phyloP scores from a whole-genome alignment of 2,797 vertebrate genomes.

The Salmo trutta region DNA sequence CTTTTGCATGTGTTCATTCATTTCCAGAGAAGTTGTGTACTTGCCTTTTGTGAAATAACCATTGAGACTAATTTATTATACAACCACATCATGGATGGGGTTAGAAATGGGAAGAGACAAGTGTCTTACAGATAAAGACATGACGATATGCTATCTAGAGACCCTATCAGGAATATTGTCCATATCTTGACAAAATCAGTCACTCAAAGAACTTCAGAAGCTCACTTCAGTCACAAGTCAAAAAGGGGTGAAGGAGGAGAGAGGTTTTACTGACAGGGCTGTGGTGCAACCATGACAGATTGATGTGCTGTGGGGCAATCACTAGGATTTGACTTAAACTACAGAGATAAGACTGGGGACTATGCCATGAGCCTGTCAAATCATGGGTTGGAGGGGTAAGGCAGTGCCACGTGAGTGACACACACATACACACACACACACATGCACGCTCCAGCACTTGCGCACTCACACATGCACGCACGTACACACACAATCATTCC shows the following conservation, averaged over 20 bases:
- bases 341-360: neutral
- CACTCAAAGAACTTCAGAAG: neutral
- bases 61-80: neutral
- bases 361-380: conserved; percentile 45
- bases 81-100: no score
- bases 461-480: neutral
- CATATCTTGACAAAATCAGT: neutral
- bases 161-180: neutral
- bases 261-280: neutral
- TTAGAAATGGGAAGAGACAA: no score
- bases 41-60: neutral
- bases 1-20: no score
- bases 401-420: conserved; percentile 45
- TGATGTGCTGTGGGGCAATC: neutral
- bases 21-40: neutral
- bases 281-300: conserved; percentile 20
- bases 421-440: conserved; percentile 4
- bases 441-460: neutral
- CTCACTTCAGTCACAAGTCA: neutral
- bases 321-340: conserved; percentile 31
- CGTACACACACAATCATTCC: neutral
- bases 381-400: conserved; percentile 35
- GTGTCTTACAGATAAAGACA: no score
- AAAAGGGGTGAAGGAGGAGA: neutral
- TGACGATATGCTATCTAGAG: neutral